These are phyloP conservation scores for Odontamblyopus rebecca DNA, from an alignment of 2,797 vertebrate genomes.

Conservation along the genomic window DNA sequence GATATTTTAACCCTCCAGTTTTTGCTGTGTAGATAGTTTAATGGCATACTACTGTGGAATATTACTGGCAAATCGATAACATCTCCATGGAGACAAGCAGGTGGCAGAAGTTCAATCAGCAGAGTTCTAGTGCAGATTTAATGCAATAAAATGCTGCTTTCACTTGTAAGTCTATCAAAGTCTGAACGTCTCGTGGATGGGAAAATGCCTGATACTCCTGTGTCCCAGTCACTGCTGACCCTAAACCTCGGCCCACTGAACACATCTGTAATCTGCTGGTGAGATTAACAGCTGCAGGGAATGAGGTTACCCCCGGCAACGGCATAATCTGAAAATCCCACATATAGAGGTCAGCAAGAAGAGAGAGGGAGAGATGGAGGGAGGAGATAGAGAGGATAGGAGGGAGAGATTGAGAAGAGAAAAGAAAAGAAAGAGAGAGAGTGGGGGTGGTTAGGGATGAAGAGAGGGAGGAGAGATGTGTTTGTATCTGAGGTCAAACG, in stretches of 20 bases:
- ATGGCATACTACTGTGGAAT: too few relatives aligned
- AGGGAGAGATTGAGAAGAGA: neutral
- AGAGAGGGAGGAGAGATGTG: neutral
- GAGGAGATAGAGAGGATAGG: neutral
- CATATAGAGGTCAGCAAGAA: slow-evolving; percentile 57
- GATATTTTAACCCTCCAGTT: too few relatives aligned
- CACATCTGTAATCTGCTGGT: slow-evolving; percentile 63
- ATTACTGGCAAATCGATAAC: too few relatives aligned
- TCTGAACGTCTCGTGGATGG: neutral
- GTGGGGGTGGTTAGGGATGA: neutral
- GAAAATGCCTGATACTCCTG: too few relatives aligned
- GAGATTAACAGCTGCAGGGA: slow-evolving; percentile 66
- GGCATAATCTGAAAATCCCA: slow-evolving; percentile 67
- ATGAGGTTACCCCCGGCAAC: slow-evolving; percentile 62
- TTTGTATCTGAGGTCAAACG: neutral
- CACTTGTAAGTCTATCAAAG: too few relatives aligned
- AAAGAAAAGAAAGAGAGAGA: neutral
- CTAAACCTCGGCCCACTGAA: neutral
- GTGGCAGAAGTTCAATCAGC: too few relatives aligned
- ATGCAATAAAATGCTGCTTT: too few relatives aligned
- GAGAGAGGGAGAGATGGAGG: neutral
- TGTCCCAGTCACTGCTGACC: neutral
- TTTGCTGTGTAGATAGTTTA: too few relatives aligned
- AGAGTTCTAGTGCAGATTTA: too few relatives aligned
- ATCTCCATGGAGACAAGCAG: too few relatives aligned